These are phyloP conservation scores for Ormyrus rosae DNA, from an alignment of 2,888 invertebrate species.

Conservation along the genomic window DNA sequence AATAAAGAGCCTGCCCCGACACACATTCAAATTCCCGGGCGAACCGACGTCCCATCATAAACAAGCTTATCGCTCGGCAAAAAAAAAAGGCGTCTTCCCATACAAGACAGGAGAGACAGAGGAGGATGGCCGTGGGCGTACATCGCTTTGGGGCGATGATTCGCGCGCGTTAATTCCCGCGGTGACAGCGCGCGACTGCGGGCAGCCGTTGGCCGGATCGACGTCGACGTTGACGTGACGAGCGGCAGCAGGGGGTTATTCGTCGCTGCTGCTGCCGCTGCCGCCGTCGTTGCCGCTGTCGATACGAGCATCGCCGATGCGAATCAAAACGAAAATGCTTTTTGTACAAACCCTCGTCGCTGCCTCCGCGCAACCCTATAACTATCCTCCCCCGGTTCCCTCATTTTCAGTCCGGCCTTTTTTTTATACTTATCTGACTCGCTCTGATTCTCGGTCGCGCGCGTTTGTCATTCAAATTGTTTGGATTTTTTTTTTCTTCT, in stretches of 20 bases:
- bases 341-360: background rate
- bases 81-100: background rate
- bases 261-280: background rate
- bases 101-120: background rate
- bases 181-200: conserved; percentile 50
- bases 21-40: background rate
- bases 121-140: background rate
- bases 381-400: no score
- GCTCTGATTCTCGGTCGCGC: no score
- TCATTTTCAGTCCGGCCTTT: no score
- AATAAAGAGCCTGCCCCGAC: no score
- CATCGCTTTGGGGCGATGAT: background rate
- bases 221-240: conserved; percentile 60
- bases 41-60: conserved; percentile 10
- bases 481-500: no score
- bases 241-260: conserved; percentile 10
- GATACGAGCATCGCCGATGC: background rate
- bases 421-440: no score
- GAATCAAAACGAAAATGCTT: conserved; percentile 29
- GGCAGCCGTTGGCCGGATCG: conserved; percentile 58
- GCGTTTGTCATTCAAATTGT: no score
- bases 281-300: no score
- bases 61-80: background rate
- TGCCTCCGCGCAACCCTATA: no score
- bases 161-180: conserved; percentile 64